Evolutionary conservation across 2,113 vertebrate species (phyloP).

Genomic region (Toxostoma redivivum): DNA sequence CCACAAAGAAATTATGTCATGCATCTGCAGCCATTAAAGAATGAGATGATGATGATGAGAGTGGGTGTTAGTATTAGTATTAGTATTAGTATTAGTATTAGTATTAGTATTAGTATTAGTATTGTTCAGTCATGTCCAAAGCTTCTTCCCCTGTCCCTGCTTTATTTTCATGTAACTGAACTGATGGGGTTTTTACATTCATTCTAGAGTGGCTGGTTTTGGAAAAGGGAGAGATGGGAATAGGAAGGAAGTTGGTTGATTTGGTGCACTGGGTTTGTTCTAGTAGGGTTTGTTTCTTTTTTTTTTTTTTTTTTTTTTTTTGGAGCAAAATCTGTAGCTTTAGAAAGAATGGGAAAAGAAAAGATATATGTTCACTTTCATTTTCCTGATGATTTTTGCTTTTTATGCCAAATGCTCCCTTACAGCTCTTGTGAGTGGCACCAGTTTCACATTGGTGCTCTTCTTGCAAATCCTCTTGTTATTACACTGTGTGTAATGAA

Average conservation of each 20-base stretch:
- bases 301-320: neutral
- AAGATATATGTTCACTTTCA: neutral
- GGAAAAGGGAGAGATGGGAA: neutral
- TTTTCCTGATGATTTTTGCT: neutral
- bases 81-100: fast-evolving
- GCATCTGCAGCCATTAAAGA: neutral
- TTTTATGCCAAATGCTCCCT: neutral
- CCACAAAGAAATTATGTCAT: neutral
- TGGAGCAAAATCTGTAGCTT: neutral
- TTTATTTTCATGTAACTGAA: neutral
- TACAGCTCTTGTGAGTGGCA: neutral
- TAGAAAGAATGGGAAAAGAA: neutral
- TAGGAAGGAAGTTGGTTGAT: neutral
- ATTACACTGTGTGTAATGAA: neutral
- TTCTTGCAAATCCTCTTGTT: neutral
- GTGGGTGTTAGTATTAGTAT: neutral
- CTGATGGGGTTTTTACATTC: neutral
- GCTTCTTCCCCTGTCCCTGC: neutral
- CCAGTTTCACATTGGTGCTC: neutral
- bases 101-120: fast-evolving
- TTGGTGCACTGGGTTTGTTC: fast-evolving
- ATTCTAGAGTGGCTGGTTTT: neutral
- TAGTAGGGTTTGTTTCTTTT: neutral
- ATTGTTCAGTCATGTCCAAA: neutral
- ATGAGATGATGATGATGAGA: neutral